Evolutionary conservation across 2,888 invertebrate genomes (phyloP), one percentile per base, ranked within the genome.

Genomic region (Tupiocoris notatus): DNA sequence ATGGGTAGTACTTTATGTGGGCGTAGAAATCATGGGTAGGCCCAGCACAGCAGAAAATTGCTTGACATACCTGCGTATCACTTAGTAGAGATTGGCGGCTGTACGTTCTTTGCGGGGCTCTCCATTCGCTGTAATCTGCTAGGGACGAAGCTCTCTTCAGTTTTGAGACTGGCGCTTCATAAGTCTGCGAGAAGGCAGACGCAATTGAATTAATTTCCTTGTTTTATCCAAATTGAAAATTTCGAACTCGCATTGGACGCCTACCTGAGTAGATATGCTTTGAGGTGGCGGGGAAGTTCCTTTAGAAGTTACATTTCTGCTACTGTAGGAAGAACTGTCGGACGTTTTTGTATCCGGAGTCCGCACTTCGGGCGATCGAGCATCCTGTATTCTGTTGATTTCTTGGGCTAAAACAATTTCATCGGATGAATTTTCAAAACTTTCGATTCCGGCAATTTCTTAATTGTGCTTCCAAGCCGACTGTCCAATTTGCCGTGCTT

Each of bases 201-300:
- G 25, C 64, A 54, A 18, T 20, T 25, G 17, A 24, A 18, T 65
- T n/a, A n/a, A n/a, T 24, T 22, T 68, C 21, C 54, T 67, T 7
- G 6, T 7, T 16, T 59, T 59, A 17, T 6, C 17, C 9, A 16
- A 59, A 59, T 17, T n/a, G 6, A 59, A 7, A 59, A 59, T 68
- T 68, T 68, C 23, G 20, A 9, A 65, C 9, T 16, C 9, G 56
- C 16, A 9, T 56, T 56, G 9, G 9, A 56, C 56, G 80, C 82
- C 81, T 84, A 91, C 92, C 88, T 95, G 94, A 22, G 94, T 95
- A 23, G 94, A 92, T 82, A 92, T 93, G 83, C 86, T 92, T 84
- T 94, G 94, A 1, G 94, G 94, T 39, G 93, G 92, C 61, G 94
- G 77, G 54, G 79, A 80, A 9, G 78, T 77, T 66, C 78, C 78